A percentile compares a stretch with the other conserved stretches of the same genome.
phyloP scores from a whole-genome alignment of 53 echinoderm and acorn worm genomes.

The Patiria pectinifera region DNA sequence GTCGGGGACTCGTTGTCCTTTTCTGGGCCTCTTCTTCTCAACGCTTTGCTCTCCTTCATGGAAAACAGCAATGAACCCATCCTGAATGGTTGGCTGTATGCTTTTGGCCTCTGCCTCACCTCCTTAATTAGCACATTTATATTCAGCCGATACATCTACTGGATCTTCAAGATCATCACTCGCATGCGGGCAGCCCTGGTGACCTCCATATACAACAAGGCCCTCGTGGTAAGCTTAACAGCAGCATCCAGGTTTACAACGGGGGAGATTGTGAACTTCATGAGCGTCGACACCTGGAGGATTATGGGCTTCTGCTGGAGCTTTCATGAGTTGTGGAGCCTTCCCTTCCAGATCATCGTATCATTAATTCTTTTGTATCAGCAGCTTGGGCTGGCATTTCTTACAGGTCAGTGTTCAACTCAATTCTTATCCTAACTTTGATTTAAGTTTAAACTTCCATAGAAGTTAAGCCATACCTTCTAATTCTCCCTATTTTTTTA shows the following conservation, averaged over 20 bases:
- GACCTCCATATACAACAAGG: conserved; percentile 81
- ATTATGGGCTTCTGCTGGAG: conserved; percentile 88
- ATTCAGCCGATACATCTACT: conserved; percentile 85
- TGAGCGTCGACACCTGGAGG: conserved; percentile 91
- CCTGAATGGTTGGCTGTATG: conserved; percentile 82
- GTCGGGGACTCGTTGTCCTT: conserved; percentile 71
- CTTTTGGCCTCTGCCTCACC: conserved; percentile 73
- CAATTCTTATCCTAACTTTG: no score
- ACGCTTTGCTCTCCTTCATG: conserved; percentile 85
- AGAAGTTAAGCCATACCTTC: no score
- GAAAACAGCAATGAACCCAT: conserved; percentile 66
- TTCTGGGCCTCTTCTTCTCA: conserved; percentile 84
- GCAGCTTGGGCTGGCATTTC: conserved; percentile 84
- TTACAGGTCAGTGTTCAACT: conserved; percentile 56
- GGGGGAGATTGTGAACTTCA: conserved; percentile 93
- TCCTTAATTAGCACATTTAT: conserved; percentile 75
- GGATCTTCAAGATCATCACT: conserved; percentile 76
- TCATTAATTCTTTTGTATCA: conserved; percentile 80
- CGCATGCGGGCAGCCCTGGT: conserved; percentile 85
- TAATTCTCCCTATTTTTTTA: no score
- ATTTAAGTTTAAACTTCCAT: no score
- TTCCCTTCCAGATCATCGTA: conserved; percentile 84
- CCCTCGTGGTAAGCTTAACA: conserved; percentile 79
- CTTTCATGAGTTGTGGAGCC: conserved; percentile 95
- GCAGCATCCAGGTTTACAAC: conserved; percentile 80